Conservation (phyloP, 2,797 vertebrate genomes). For the Orestias chungarensis region DNA sequence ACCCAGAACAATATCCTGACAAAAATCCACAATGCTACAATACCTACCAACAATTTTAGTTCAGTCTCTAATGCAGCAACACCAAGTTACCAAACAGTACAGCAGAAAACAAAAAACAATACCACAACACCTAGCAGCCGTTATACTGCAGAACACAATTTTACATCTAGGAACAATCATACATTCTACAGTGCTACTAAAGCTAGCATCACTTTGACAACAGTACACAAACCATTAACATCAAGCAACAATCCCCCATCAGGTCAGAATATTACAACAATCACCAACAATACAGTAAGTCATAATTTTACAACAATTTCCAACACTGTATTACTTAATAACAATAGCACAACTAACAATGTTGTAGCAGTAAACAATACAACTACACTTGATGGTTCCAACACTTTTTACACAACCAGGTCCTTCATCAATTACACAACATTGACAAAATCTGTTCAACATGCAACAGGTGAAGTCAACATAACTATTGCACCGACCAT, state of each 20-base stretch:
- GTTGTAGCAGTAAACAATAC: neutral
- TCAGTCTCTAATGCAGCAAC: too few relatives aligned
- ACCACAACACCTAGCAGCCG: neutral
- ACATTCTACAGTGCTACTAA: constrained; percentile 6
- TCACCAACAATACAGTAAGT: neutral
- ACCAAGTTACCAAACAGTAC: neutral
- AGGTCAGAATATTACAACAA: neutral
- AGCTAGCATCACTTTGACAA: constrained; percentile 1
- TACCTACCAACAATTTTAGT: neutral
- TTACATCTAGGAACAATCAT: neutral
- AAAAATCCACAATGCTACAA: neutral
- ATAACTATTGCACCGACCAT: neutral
- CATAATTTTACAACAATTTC: neutral
- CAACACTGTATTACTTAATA: neutral
- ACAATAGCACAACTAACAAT: neutral
- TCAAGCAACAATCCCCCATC: neutral
- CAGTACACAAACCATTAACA: neutral
- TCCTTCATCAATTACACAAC: constrained; percentile 11
- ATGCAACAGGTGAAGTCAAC: constrained; percentile 4
- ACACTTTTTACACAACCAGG: neutral
- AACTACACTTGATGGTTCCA: neutral
- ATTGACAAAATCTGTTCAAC: neutral
- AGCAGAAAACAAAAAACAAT: neutral
- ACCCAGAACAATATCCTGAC: too few relatives aligned
- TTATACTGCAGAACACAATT: too few relatives aligned